Evolutionary conservation across 2,888 invertebrate genomes (phyloP), one percentile per base, ranked within the genome.

Genomic region (Spodoptera littoralis): DNA sequence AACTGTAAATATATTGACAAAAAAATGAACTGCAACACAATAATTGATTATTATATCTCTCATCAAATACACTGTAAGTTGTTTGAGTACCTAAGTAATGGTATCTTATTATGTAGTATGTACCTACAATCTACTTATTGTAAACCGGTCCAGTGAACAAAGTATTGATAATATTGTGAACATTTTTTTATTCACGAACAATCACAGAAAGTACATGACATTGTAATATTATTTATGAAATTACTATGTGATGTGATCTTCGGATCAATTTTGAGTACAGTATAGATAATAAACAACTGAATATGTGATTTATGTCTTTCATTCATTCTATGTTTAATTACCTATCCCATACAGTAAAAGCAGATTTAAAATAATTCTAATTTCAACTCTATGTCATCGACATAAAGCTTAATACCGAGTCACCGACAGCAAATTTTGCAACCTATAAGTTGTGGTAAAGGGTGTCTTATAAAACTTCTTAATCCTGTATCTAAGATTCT

Each of bases 231-330:
- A 94, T 94, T 94, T 95, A 94, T 95, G 92, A 94, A 95, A 94
- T 96, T 96, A 96, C 96, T 96, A 96, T 96, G 96, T 96, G 96
- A 96, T 96, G 96, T 95, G 96, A 96, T 96, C 96, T 94, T 94
- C 94, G 95, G 96, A 96, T 96, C 96, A 95, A 96, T 96, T 96
- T 96, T 96, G 96, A 96, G 96, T 96, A 96, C 96, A 96, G 96
- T 96, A 96, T 96, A 96, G 96, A 96, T 96, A 96, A 96, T 96
- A 96, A 96, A 96, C 96, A 95, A 95, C 94, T 95, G 95, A 96
- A 96, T 96, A 96, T 96, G 96, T 96, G 94, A 95, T 89, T 70
- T 83, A 86, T 79, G 76, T 82, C 79, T 92, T 93, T 92, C 79
- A 88, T 90, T 92, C 88, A 30, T 9, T 11, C 27, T 1, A 36